phyloP scores from a whole-genome alignment of 2,888 invertebrate species.

The Protonemura montana region DNA sequence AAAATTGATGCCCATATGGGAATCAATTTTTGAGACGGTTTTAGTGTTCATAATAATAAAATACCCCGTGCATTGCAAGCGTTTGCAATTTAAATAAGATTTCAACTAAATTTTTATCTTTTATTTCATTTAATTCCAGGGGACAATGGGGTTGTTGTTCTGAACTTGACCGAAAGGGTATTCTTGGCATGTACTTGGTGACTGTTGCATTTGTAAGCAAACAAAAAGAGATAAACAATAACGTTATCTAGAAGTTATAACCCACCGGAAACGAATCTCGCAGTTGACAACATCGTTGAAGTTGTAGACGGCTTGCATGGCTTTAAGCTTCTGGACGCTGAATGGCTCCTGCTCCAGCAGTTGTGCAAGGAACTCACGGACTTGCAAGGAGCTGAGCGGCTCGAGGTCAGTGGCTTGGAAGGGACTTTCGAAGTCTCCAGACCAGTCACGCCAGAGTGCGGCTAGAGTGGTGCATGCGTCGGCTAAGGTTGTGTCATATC shows the following conservation, averaged over 20 bases:
- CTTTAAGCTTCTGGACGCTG: conserved; percentile 65
- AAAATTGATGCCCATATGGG: no score
- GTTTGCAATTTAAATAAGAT: no score
- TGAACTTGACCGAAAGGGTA: no score
- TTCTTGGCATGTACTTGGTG: no score
- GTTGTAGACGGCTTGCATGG: conserved; percentile 70
- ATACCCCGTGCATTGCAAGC: no score
- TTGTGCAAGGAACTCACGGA: conserved; percentile 72
- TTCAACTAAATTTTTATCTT: no score
- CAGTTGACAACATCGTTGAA: conserved; percentile 74
- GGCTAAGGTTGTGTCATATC: conserved; percentile 74
- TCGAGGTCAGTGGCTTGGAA: conserved; percentile 64
- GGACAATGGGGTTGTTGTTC: no score
- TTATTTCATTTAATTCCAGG: no score
- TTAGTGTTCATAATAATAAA: no score
- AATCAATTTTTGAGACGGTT: no score
- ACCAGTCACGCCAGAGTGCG: conserved; percentile 64
- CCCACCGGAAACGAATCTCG: conserved; percentile 72
- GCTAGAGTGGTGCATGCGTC: conserved; percentile 68
- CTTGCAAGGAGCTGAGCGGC: conserved; percentile 69
- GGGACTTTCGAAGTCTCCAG: conserved; percentile 57
- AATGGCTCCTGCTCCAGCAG: conserved; percentile 67
- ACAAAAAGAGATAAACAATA: no score
- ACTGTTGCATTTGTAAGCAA: no score
- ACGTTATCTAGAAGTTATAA: conserved; percentile 32